Base-by-base conservation (phyloP, 2,888 invertebrate species). In the Ditula angustiorana region DNA sequence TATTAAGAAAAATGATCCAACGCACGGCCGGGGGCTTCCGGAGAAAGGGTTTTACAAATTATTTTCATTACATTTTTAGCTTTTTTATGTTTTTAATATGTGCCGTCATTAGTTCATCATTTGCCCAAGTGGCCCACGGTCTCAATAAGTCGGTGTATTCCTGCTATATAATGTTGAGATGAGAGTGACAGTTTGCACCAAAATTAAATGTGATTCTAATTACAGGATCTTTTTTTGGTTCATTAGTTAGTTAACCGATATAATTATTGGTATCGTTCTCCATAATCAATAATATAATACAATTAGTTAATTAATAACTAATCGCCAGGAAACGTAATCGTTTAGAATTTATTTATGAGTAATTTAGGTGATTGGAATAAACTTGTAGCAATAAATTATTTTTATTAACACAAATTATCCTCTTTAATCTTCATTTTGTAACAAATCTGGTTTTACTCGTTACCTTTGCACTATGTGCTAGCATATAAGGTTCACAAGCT, bases 351-450 rank as follows among this genome's bases (percentile, higher is more conserved):
- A 46, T 57, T 37, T 56, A 23, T 11, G 49, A 49, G 26, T 13
- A 57, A 49, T 57, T 57, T 23, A 16, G 11, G 19, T 50, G 30
- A 57, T 62, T 57, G 50, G 30, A 19, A 62, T 1, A 41, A 49
- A 56, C 56, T 30, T 4, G 56, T 33, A 57, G 49, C 56, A 24
- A 62, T 62, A 50, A 50, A 62, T 62, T 41, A 16, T 50, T 41
- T 49, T 50, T 10, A 57, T 55, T 35, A 56, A 28, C 16, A 28
- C 37, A 11, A 49, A 56, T 44, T 30, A 33, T 30, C 21, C 37
- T 35, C 19, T 19, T 50, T 41, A 44, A 33, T 62, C 37, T 23
- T 49, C 26, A 41, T 56, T 62, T 62, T 49, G 62, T 56, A 62
- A 62, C 28, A 30, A n/a, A 61, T 49, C 56, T 13, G 26, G 56